Evolutionary conservation across 1,140 invertebrate species (phyloP).

Genomic region (Pentalonia nigronervosa): DNA sequence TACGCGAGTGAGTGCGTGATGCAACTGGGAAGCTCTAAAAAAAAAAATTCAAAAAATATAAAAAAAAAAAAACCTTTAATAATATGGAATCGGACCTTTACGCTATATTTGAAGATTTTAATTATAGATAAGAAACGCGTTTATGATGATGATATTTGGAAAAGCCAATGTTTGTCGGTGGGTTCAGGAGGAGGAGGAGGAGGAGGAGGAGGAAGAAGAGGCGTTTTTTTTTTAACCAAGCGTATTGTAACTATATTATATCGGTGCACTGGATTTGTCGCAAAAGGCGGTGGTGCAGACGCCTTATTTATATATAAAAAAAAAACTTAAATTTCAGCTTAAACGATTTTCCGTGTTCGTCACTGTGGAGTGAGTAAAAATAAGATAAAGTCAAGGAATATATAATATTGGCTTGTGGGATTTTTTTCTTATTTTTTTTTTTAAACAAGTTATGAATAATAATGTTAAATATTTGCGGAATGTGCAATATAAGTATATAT

Average conservation of each 20-base stretch:
- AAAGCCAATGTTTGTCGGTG: constrained; percentile 46
- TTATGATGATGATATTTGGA: constrained; percentile 58
- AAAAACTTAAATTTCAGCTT: constrained; percentile 44
- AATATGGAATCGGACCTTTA: constrained; percentile 52
- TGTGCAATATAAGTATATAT: neutral
- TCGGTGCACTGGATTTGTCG: constrained; percentile 36
- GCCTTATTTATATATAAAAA: constrained; percentile 21
- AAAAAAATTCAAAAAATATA: neutral
- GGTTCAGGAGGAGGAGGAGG: neutral
- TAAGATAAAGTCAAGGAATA: constrained; percentile 42
- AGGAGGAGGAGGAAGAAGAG: neutral
- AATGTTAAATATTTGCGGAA: constrained; percentile 16
- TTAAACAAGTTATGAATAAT: constrained; percentile 49
- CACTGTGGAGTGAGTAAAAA: neutral
- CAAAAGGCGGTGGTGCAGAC: neutral
- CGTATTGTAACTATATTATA: constrained; percentile 32
- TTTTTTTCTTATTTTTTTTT: constrained; percentile 34
- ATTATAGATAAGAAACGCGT: constrained; percentile 56
- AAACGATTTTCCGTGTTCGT: constrained; percentile 56
- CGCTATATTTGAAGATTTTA: constrained; percentile 57
- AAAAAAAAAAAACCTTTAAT: constrained; percentile 39
- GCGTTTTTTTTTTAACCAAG: constrained; percentile 31
- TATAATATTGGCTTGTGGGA: constrained; percentile 4
- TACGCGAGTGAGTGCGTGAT: constrained; percentile 24
- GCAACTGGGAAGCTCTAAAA: constrained; percentile 25